Evolutionary conservation across 2,797 vertebrate genomes (phyloP).

Genomic region (Enteromius afrohamiltoni): DNA sequence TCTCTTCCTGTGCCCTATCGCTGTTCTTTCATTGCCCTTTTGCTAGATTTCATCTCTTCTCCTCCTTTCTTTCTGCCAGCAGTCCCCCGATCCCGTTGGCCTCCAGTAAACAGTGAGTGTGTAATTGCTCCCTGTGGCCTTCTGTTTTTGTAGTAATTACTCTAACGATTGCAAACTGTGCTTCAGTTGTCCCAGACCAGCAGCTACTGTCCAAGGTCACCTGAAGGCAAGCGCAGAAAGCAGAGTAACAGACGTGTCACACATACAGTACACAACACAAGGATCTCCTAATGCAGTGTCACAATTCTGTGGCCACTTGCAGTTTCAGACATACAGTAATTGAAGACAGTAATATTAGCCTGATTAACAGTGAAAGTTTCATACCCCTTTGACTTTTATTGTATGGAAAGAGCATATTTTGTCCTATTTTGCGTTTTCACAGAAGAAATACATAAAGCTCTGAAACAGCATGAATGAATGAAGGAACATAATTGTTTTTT

Average conservation of each 20-base stretch:
- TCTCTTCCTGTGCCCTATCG: constrained; percentile 37
- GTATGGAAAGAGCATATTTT: neutral
- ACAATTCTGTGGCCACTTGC: neutral
- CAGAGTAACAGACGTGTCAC: constrained; percentile 33
- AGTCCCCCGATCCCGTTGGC: constrained; percentile 26
- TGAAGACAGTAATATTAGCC: neutral
- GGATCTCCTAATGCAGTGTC: neutral
- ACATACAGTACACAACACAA: neutral
- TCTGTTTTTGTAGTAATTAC: constrained; percentile 73
- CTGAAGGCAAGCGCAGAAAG: constrained; percentile 60
- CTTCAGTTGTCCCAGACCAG: constrained; percentile 64
- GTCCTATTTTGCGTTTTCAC: neutral
- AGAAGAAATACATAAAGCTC: neutral
- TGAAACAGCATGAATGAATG: neutral
- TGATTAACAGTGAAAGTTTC: neutral
- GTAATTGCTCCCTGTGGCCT: constrained; percentile 73
- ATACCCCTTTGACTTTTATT: neutral
- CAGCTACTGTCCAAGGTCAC: constrained; percentile 68
- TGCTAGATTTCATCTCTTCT: constrained; percentile 49
- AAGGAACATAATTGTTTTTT: neutral
- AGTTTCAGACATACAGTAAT: neutral
- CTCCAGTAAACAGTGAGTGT: constrained; percentile 68
- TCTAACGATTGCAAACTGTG: constrained; percentile 66
- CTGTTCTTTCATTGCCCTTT: constrained; percentile 54
- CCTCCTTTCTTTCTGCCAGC: constrained; percentile 14